Evolutionary conservation across 2,888 invertebrate species (phyloP), one percentile per base, ranked within the genome.

Genomic region (Allophyes oxyacanthae): DNA sequence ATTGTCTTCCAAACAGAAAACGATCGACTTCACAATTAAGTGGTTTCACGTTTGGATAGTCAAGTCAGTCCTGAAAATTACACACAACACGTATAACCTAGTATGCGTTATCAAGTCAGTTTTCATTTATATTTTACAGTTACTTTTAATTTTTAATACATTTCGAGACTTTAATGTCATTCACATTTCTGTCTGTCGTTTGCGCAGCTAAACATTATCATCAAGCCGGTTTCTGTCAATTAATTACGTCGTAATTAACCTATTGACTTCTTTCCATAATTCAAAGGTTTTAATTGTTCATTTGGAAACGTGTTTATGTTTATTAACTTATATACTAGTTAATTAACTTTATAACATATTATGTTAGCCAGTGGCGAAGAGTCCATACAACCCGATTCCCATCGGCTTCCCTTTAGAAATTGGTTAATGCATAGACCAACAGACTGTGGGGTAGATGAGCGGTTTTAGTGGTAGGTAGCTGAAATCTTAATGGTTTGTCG

Each of bases 161-260:
- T 34, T 37, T 37, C 20, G 20, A 20, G 4, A 4, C 4, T 20
- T 3, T 20, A 30, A 10, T 30, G 14, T 14, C 6, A 42, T 42
- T 14, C 15, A 15, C 14, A 14, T 20, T 48, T 25, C 36, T 64
- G 6, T 52, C 30, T 25, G 6, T 38, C 15, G 5, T 36, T 38
- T 37, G 20, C 32, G 3, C 7, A 37, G 40, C n/a, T 44, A 25
- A 44, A 34, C 33, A 37, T 49, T 55, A 53, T 52, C 45, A 32
- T 50, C 13, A 33, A 59, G 46, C 51, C 41, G 44, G 57, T 57
- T 57, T 37, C 33, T 41, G 32, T 42, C 37, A 54, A 54, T 59
- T 48, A 59, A 63, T 66, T 60, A 56, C 28, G 10, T 14, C 3
- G 53, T 33, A 58, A 38, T 70, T 70, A 70, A 66, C 71, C 71